These are phyloP conservation scores for Bruchidius siliquastri DNA, from an alignment of 2,888 invertebrate species.

Conservation along the genomic window DNA sequence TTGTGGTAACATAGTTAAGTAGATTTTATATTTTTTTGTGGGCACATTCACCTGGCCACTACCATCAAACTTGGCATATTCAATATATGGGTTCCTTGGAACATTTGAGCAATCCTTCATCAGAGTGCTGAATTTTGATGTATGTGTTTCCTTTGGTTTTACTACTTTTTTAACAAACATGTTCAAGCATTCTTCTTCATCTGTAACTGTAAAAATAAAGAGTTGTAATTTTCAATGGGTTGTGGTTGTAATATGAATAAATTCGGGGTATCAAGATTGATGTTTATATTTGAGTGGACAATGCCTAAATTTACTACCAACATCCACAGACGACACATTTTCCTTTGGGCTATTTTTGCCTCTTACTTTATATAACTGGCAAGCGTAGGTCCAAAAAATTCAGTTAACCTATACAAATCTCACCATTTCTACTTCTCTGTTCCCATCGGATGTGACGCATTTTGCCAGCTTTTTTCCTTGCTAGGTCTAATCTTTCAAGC, in stretches of 20 bases:
- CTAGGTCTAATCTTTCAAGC: slow-evolving; percentile 76
- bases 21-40: slow-evolving; percentile 83
- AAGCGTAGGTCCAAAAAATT: no score
- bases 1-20: slow-evolving; percentile 79
- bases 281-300: no score
- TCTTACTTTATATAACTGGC: no score
- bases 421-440: slow-evolving; percentile 43
- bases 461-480: slow-evolving; percentile 73
- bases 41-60: slow-evolving; percentile 74
- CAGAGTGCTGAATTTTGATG: slow-evolving; percentile 70
- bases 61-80: slow-evolving; percentile 90
- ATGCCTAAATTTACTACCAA: no score
- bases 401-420: background rate
- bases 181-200: slow-evolving; percentile 48
- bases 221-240: no score
- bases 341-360: no score
- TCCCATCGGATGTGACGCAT: slow-evolving; percentile 74
- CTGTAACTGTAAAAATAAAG: slow-evolving; percentile 31
- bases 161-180: slow-evolving; percentile 54
- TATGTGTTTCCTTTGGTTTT: slow-evolving; percentile 30
- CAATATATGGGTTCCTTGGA: slow-evolving; percentile 81
- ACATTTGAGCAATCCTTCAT: slow-evolving; percentile 71
- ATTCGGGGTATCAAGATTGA: no score
- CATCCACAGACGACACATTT: no score
- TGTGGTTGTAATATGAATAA: no score